A percentile compares a stretch with the other conserved stretches of the same genome.
These are phyloP conservation scores for Drosophila robusta DNA, from an alignment of 2,888 invertebrate genomes.

Conservation along the genomic window DNA sequence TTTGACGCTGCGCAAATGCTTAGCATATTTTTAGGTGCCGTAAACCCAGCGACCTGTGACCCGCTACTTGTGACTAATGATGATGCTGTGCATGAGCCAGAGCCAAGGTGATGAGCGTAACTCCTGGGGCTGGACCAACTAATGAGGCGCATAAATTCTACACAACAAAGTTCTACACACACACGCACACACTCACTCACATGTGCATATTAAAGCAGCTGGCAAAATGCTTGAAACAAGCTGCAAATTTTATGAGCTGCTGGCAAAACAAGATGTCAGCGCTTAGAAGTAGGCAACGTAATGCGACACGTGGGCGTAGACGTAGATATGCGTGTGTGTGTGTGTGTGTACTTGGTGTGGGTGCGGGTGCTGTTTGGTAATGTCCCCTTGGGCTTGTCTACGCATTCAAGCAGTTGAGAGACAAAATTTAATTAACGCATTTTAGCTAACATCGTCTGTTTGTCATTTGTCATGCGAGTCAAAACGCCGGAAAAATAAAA, in stretches of 20 bases:
- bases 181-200: conserved; percentile 21
- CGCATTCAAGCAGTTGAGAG: conserved; percentile 62
- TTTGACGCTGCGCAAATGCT: conserved; percentile 65
- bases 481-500: conserved; percentile 21
- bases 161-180: conserved; percentile 44
- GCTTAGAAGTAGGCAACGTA: conserved; percentile 57
- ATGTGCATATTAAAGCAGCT: conserved; percentile 57
- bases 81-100: conserved; percentile 59
- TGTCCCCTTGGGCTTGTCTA: conserved; percentile 48
- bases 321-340: neutral
- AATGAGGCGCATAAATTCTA: conserved; percentile 82
- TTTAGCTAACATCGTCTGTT: conserved; percentile 52
- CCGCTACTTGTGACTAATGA: conserved; percentile 79
- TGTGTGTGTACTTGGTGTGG: neutral
- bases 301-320: conserved; percentile 38
- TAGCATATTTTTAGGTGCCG: conserved; percentile 73
- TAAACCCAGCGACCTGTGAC: conserved; percentile 47
- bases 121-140: conserved; percentile 65
- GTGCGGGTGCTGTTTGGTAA: conserved; percentile 15
- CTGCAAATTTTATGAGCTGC: conserved; percentile 79
- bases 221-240: conserved; percentile 61
- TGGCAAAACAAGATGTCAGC: conserved; percentile 69
- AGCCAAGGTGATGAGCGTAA: conserved; percentile 47
- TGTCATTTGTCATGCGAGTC: conserved; percentile 61
- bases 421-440: conserved; percentile 78